Conservation (phyloP, 2,888 invertebrate species). For the Noctua janthina region DNA sequence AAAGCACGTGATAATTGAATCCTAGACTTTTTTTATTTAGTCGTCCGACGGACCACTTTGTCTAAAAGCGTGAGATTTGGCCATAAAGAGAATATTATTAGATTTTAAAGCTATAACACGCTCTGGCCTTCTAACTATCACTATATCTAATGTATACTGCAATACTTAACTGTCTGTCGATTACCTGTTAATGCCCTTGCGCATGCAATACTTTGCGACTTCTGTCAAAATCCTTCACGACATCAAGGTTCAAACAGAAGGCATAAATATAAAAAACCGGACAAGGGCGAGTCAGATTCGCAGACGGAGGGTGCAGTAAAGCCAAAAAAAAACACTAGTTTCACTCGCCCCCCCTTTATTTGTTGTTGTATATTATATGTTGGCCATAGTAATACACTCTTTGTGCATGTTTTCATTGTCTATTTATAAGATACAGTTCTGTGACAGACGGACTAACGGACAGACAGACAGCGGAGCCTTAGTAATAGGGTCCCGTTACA, state of each 20-base stretch:
- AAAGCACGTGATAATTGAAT: background rate
- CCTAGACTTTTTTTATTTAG: background rate
- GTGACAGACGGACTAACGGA: background rate
- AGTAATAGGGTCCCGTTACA: background rate
- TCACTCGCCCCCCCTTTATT: background rate
- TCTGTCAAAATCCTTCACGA: constrained; percentile 30
- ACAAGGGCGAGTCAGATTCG: background rate
- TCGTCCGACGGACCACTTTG: constrained; percentile 15
- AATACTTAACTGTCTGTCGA: constrained; percentile 56
- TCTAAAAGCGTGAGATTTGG: constrained; percentile 56
- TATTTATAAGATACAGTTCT: background rate
- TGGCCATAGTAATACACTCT: background rate
- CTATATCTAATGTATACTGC: constrained; percentile 59
- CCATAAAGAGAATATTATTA: constrained; percentile 56
- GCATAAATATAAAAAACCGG: background rate
- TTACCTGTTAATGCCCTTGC: constrained; percentile 54
- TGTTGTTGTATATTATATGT: background rate
- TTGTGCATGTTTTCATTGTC: background rate
- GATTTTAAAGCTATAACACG: constrained; percentile 46
- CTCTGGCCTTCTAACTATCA: constrained; percentile 68
- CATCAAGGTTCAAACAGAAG: constrained; percentile 33
- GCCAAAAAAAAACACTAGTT: background rate
- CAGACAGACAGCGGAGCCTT: background rate
- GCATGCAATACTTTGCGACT: constrained; percentile 57
- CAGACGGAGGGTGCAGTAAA: background rate